Conservation (phyloP, 2,888 invertebrate species). For the Dryadula phaetusa region DNA sequence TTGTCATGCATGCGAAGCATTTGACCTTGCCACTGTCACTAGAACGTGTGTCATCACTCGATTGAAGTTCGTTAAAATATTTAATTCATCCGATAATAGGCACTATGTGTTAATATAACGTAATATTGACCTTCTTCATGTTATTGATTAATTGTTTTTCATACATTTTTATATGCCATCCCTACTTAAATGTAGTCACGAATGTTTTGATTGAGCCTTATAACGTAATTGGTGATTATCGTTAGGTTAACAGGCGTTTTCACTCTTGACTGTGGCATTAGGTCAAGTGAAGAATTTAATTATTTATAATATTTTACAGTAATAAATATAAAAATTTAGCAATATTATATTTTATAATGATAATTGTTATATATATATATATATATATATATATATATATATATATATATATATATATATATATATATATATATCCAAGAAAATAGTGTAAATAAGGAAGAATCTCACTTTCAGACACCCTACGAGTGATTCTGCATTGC, state of each 20-base stretch:
- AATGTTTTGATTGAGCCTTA: slow-evolving; percentile 5
- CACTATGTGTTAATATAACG: slow-evolving; percentile 8
- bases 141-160: slow-evolving; percentile 14
- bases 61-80: slow-evolving; percentile 21
- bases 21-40: slow-evolving; percentile 30
- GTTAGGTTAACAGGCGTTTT: slow-evolving; percentile 3
- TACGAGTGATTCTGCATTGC: slow-evolving; percentile 27
- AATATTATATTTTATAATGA: neutral
- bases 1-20: slow-evolving; percentile 2
- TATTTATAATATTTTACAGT: neutral
- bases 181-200: neutral
- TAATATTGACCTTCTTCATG: slow-evolving; percentile 28
- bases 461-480: slow-evolving; percentile 12
- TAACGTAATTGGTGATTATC: neutral
- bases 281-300: slow-evolving; percentile 2
- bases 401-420: neutral
- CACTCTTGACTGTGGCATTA: neutral
- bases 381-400: too few species aligned
- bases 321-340: neutral
- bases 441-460: neutral
- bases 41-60: slow-evolving; percentile 26
- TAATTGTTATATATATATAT: neutral
- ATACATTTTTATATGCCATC: slow-evolving; percentile 9
- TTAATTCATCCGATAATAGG: slow-evolving; percentile 15
- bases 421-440: neutral